A percentile compares a stretch with the other conserved stretches of the same genome.
phyloP scores from a whole-genome alignment of 1,140 invertebrate genomes.

The Littorina saxatilis region DNA sequence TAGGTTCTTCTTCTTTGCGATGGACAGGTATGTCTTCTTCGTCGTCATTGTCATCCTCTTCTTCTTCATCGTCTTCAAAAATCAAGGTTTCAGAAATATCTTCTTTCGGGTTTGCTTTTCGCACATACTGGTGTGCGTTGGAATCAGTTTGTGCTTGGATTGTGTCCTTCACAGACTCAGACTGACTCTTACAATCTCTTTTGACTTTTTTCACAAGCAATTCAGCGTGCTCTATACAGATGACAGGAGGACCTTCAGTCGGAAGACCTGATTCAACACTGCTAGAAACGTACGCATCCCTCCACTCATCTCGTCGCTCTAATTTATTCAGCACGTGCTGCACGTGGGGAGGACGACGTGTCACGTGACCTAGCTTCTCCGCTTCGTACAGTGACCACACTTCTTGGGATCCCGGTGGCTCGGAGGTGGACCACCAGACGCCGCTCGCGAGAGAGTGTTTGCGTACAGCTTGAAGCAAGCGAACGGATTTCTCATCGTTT shows the following conservation, averaged over 20 bases:
- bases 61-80: no score
- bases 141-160: no score
- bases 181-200: no score
- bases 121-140: no score
- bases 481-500: not conserved
- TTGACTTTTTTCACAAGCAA: no score
- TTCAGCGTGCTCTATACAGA: constrained; percentile 23
- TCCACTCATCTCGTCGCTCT: constrained; percentile 24
- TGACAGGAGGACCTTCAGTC: constrained; percentile 19
- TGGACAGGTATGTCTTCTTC: no score
- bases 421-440: constrained; percentile 10
- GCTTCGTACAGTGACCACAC: not conserved
- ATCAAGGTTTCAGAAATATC: no score
- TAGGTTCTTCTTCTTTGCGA: no score
- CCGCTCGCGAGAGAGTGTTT: not conserved
- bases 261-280: constrained; percentile 21
- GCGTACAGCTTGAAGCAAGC: not conserved
- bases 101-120: no score
- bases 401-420: constrained; percentile 3
- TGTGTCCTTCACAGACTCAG: no score
- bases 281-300: not conserved
- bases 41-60: no score
- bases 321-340: constrained; percentile 25
- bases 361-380: constrained; percentile 6
- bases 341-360: constrained; percentile 1